Percentiles rank a stretch among this genome's conserved stretches.
These are phyloP conservation scores for Metalampra italica DNA, from an alignment of 2,888 invertebrate genomes.

Conservation along the genomic window DNA sequence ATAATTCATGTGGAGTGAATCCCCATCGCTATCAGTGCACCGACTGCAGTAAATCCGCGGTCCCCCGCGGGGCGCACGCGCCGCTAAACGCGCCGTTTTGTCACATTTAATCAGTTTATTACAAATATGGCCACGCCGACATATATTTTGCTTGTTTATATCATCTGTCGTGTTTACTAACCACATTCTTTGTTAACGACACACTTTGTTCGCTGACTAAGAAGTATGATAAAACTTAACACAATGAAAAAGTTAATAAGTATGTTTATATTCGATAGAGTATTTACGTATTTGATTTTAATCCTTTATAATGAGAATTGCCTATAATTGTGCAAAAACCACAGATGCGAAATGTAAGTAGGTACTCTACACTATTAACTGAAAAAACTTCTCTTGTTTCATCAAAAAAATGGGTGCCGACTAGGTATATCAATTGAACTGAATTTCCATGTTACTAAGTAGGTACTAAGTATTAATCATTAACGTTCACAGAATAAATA, in stretches of 20 bases:
- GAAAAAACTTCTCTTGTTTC: no score
- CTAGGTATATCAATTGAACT: not conserved
- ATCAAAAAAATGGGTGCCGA: no score
- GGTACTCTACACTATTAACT: no score
- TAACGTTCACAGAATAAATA: slow-evolving; percentile 2
- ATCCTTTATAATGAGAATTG: no score
- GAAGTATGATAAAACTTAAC: no score
- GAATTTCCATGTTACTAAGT: not conserved
- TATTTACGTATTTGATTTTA: no score
- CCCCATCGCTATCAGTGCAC: not conserved
- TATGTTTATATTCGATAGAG: no score
- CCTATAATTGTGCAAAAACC: no score
- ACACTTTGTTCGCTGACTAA: not conserved
- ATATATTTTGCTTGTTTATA: slow-evolving; percentile 56
- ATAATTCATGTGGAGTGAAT: slow-evolving; percentile 14
- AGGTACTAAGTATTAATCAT: no score
- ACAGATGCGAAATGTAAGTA: no score
- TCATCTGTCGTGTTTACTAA: slow-evolving; percentile 55
- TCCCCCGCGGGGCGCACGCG: slow-evolving; percentile 63
- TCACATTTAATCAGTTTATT: slow-evolving; percentile 58
- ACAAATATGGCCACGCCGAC: slow-evolving; percentile 25
- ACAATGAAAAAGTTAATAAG: no score
- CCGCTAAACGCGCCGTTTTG: slow-evolving; percentile 54
- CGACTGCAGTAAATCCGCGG: slow-evolving; percentile 17
- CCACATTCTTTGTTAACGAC: slow-evolving; percentile 7